These are phyloP conservation scores for Lasioglossum pauxillum DNA, from an alignment of 2,888 invertebrate species.

Conservation along the genomic window DNA sequence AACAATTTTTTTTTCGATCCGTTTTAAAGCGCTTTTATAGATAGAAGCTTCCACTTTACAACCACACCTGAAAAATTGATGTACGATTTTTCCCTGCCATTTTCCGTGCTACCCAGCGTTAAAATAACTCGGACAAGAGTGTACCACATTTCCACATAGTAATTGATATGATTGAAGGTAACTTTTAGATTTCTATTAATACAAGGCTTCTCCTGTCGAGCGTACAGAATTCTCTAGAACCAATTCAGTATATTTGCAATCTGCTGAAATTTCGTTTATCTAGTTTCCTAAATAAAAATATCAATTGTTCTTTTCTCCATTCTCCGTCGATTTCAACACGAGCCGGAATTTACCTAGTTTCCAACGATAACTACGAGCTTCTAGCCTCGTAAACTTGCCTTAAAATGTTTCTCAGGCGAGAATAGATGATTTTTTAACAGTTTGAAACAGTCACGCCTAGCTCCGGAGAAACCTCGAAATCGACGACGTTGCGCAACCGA, in stretches of 20 bases:
- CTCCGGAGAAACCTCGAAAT: slow-evolving; percentile 14
- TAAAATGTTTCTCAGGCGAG: not conserved
- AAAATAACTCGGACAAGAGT: not conserved
- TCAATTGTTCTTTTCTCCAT: not conserved
- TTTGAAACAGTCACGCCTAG: not conserved
- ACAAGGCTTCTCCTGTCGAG: not conserved
- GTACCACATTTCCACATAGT: not conserved
- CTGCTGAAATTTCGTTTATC: not conserved
- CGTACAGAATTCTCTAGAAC: not conserved
- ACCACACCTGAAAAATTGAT: not conserved
- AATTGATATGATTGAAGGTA: not conserved
- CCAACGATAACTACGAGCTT: not conserved
- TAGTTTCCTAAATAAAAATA: not conserved
- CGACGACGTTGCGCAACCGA: slow-evolving; percentile 13
- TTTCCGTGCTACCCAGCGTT: not conserved
- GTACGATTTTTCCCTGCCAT: not conserved
- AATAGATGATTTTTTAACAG: not conserved
- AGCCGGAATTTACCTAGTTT: not conserved
- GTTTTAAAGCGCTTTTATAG: not conserved
- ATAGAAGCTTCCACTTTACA: not conserved
- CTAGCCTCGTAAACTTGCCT: not conserved
- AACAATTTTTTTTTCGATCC: not conserved
- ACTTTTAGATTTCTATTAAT: not conserved
- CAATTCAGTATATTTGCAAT: not conserved
- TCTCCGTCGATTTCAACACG: not conserved